These are phyloP conservation scores for Pseudopipra pipra DNA, from an alignment of 2,113 vertebrate species.

Conservation along the genomic window DNA sequence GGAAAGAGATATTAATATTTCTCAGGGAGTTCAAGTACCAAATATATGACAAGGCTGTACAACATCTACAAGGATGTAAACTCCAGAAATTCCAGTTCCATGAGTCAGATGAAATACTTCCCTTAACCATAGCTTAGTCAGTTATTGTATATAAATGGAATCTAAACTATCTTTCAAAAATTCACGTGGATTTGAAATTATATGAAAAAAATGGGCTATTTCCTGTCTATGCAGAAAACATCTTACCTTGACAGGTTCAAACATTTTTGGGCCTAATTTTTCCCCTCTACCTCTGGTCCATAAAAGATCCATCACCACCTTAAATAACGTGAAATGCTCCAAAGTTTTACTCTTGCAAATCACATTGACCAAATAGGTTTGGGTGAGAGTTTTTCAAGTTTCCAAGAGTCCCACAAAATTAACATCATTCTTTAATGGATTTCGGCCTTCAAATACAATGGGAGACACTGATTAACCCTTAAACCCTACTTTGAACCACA, in stretches of 20 bases:
- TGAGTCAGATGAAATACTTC: background rate
- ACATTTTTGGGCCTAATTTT: background rate
- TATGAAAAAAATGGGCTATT: background rate
- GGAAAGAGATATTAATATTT: background rate
- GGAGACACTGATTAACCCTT: background rate
- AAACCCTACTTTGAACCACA: background rate
- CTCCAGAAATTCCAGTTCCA: background rate
- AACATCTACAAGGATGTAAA: background rate
- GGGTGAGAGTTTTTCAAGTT: background rate
- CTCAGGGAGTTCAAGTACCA: background rate
- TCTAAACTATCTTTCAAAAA: background rate
- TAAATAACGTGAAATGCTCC: background rate
- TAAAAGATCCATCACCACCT: background rate
- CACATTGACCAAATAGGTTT: background rate
- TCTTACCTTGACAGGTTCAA: background rate
- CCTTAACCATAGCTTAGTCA: background rate
- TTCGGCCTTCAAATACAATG: background rate
- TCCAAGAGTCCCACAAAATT: background rate
- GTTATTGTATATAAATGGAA: background rate
- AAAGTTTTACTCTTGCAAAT: background rate
- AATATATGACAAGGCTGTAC: background rate
- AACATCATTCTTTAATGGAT: background rate
- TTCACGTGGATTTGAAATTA: background rate
- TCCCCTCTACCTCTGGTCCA: background rate
- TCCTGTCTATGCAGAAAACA: background rate